Base-by-base conservation (phyloP, 2,113 vertebrate genomes). In the Spea bombifrons region DNA sequence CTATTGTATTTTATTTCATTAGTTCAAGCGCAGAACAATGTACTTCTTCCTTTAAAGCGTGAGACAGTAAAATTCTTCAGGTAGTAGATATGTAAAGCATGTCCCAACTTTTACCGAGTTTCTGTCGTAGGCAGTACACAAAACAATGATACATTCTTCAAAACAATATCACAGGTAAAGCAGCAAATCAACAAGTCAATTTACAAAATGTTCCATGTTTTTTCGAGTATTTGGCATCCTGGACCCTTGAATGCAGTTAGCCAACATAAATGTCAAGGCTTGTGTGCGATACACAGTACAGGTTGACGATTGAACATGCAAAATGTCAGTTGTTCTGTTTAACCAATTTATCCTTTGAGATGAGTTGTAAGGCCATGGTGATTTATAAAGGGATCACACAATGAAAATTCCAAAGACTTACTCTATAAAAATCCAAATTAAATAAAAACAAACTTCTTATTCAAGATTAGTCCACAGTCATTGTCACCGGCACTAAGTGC, bases 1-100 rank as follows among this genome's bases (percentile, higher is more conserved):
- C 92, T 94, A 94, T 92, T 95, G 95, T 95, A 92, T 90, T 91
- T 92, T 87, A 85, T 83, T 82, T 89, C 78, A 93, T 94, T 92
- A 93, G 92, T 92, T 92, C 91, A 92, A 91, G 89, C 90, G 90
- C 92, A 92, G 91, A 93, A 91, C 90, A 88, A 91, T 88, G 89
- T 90, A 90, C 85, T 88, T 91, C 88, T 92, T 90, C 86, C 88
- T 89, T 92, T 90, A 61, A 87, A 88, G 78, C 86, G 83, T 89
- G 89, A 90, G 92, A 92, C 90, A 80, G 92, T 89, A 76, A 90
- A 81, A 82, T 82, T 87, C 84, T 85, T 89, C 90, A 87, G 89
- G 88, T 88, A 90, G 88, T 86, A 88, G 78, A 84, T 91, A 91
- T 88, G 91, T 91, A 92, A 90, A 78, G 43, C 87, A 89, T 91